phyloP scores from a whole-genome alignment of 2,888 invertebrate species.

The Baronia brevicornis region DNA sequence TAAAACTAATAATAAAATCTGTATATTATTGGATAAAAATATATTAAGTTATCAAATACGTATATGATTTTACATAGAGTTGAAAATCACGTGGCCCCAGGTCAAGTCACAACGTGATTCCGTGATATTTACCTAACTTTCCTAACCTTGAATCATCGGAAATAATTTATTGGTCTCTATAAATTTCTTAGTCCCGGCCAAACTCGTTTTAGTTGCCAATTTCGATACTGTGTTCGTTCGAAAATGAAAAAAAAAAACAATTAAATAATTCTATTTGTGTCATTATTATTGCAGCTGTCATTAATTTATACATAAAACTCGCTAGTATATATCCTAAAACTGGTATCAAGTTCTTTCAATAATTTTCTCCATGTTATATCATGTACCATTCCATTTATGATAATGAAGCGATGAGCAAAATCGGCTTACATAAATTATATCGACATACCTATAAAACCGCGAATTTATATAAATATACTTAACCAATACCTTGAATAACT shows the following conservation, averaged over 20 bases:
- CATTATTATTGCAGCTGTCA: conserved; percentile 46
- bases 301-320: conserved; percentile 49
- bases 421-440: conserved; percentile 5
- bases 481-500: too few species aligned
- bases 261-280: conserved; percentile 31
- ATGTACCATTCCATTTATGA: conserved; percentile 12
- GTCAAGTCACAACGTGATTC: conserved; percentile 17
- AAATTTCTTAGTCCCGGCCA: conserved; percentile 29
- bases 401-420: conserved; percentile 15
- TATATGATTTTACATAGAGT: too few species aligned
- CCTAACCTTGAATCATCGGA: conserved; percentile 37
- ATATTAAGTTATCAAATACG: too few species aligned
- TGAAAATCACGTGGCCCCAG: conserved; percentile 15
- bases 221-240: too few species aligned
- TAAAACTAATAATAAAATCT: too few species aligned
- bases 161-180: conserved; percentile 23
- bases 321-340: conserved; percentile 12
- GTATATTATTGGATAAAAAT: too few species aligned
- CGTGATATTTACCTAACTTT: conserved; percentile 36
- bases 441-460: too few species aligned
- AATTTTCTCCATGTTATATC: conserved; percentile 17
- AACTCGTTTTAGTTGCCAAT: conserved; percentile 25
- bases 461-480: too few species aligned
- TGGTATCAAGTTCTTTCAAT: conserved; percentile 16
- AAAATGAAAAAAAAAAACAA: conserved; percentile 26